These are phyloP conservation scores for Chelonoidis abingdonii DNA, from an alignment of 2,113 vertebrate species.

Conservation along the genomic window DNA sequence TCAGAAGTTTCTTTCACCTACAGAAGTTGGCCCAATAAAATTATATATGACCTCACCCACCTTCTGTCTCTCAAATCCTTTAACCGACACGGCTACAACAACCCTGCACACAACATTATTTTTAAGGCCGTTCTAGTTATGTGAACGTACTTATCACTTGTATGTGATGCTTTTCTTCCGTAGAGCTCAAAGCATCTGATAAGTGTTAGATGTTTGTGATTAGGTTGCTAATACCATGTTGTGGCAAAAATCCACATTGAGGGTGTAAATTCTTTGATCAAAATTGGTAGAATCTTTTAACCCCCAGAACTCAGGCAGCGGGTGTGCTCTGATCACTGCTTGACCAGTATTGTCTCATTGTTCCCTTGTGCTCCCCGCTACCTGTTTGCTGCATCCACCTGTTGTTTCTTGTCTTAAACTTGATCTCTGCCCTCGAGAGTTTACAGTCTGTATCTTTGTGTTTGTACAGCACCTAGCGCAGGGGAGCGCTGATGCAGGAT, in stretches of 20 bases:
- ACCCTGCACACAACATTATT: not conserved
- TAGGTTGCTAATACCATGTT: not conserved
- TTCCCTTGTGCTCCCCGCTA: not conserved
- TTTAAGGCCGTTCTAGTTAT: not conserved
- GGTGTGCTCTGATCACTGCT: not conserved
- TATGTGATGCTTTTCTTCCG: not conserved
- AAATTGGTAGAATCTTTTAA: not conserved
- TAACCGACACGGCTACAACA: not conserved
- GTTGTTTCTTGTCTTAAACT: no score
- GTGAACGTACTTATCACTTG: not conserved
- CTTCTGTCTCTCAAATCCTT: not conserved
- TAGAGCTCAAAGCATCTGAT: no score
- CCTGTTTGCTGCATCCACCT: not conserved
- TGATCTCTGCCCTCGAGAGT: no score
- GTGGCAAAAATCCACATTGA: not conserved
- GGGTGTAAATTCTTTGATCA: not conserved
- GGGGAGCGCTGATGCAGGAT: not conserved
- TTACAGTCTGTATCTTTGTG: not conserved
- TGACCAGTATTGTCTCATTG: not conserved
- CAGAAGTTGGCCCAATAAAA: not conserved
- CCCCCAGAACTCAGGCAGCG: not conserved
- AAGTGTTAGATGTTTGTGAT: not conserved
- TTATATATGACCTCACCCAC: not conserved
- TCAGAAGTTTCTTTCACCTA: no score
- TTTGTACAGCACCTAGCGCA: not conserved